phyloP scores from a whole-genome alignment of 2,797 vertebrate species.

The Coregonus sp. region DNA sequence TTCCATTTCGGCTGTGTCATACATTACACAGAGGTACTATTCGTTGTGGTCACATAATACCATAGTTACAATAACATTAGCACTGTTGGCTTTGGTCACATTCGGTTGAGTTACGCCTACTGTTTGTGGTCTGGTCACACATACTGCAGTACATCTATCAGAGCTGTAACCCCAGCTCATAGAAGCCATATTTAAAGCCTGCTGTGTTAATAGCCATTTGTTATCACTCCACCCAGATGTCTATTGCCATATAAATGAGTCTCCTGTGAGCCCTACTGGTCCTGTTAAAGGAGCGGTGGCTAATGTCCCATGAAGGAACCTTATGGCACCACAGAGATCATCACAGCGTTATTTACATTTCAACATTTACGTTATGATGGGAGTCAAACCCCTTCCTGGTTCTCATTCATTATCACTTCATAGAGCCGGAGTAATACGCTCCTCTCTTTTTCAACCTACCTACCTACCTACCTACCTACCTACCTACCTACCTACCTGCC shows the following conservation, averaged over 20 bases:
- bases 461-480: too few relatives aligned
- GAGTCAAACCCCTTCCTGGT: constrained; percentile 16
- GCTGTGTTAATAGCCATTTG: constrained; percentile 84
- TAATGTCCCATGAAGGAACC: constrained; percentile 85
- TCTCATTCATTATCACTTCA: constrained; percentile 27
- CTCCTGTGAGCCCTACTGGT: constrained; percentile 79
- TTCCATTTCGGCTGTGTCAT: neutral
- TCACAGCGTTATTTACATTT: constrained; percentile 32
- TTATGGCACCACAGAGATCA: constrained; percentile 35
- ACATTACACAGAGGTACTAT: neutral
- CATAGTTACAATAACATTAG: neutral
- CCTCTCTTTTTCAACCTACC: neutral
- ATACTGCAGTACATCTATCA: constrained; percentile 25
- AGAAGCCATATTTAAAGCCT: constrained; percentile 74
- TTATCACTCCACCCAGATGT: constrained; percentile 86
- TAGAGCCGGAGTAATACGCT: constrained; percentile 25
- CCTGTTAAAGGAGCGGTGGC: constrained; percentile 80
- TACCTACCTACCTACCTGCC: too few relatives aligned
- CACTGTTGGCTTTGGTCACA: constrained; percentile 7
- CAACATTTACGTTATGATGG: constrained; percentile 30
- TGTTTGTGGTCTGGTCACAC: constrained; percentile 5
- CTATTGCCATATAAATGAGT: constrained; percentile 83
- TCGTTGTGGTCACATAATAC: neutral
- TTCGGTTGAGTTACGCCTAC: constrained; percentile 25
- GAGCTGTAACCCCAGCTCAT: constrained; percentile 25